Base-by-base conservation (phyloP, 1,140 invertebrate species). In the Drosophila bocqueti region DNA sequence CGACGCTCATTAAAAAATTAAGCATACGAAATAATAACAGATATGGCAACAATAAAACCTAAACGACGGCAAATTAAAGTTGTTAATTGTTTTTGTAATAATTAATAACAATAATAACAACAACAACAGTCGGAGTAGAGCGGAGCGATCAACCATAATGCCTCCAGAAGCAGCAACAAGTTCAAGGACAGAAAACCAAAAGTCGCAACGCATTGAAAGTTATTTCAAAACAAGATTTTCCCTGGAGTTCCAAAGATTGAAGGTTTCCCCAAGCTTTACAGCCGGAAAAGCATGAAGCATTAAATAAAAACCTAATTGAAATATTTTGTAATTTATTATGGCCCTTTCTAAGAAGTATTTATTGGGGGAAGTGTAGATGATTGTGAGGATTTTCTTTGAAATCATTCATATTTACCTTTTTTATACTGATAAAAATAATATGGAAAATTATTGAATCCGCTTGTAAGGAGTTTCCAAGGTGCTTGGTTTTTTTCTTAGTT, bases 31-130 rank as follows among this genome's bases (percentile, higher is more conserved):
- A 82, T 69, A 86, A 85, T 76, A 76, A 66, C 62, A 87, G 59
- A 47, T 72, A 49, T 54, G 66, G 59, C 60, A 71, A 66, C 64
- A 75, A 59, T 62, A 83, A 87, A 73, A 69, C 65, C 64, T 76
- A 86, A 86, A 83, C 76, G 72, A 83, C 72, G 68, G 83, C 83
- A 87, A 86, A 83, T 87, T 86, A 80, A 86, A 87, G 76, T 87
- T 87, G 83, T 86, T 86, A 86, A 86, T 86, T 86, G 83, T 87
- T 83, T 87, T 79, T 86, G 80, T 86, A 86, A 86, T 87, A 83
- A 77, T 87, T 86, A 86, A 87, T 81, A 86, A 80, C 71, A 83
- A 76, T 31, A 81, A 85, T 5, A 55, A 3, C 18, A 38, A 10
- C 18, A 38, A 10, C 45, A 73, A 81, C 16, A 24, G 18, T 11